Percentiles rank a stretch among this genome's conserved stretches.
phyloP scores from a whole-genome alignment of 2,888 invertebrate genomes.

The Rhyacophila evoluta region DNA sequence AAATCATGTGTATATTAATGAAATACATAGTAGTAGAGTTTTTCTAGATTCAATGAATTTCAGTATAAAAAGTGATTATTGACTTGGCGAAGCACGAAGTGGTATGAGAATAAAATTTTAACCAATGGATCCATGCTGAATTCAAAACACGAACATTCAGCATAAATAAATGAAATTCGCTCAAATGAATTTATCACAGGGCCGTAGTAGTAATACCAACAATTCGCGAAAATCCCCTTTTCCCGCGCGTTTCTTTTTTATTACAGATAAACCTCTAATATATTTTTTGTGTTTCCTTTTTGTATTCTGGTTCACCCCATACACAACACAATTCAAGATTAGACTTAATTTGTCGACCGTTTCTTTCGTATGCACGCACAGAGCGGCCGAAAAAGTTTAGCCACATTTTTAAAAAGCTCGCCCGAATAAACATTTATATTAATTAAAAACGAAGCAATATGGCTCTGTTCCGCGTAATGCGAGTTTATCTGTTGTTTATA shows the following conservation, averaged over 20 bases:
- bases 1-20: no score
- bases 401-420: constrained; percentile 14
- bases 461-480: constrained; percentile 9
- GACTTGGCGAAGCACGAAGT: no score
- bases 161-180: constrained; percentile 16
- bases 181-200: constrained; percentile 18
- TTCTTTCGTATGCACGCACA: constrained; percentile 23
- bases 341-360: constrained; percentile 38
- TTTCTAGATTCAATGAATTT: no score
- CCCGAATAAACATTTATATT: constrained; percentile 17
- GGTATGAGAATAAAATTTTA: neutral
- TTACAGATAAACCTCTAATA: constrained; percentile 24
- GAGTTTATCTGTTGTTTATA: constrained; percentile 23
- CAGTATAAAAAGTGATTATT: no score
- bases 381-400: constrained; percentile 22
- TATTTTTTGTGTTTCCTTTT: constrained; percentile 26
- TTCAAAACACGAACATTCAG: constrained; percentile 17
- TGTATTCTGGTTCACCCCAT: constrained; percentile 10
- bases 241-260: constrained; percentile 22
- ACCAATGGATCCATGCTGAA: neutral
- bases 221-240: constrained; percentile 24
- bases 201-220: constrained; percentile 6
- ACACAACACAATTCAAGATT: constrained; percentile 38
- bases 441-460: constrained; percentile 20
- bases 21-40: no score